Evolutionary conservation across 2,888 invertebrate species (phyloP).

Genomic region (Diaphora mendica): DNA sequence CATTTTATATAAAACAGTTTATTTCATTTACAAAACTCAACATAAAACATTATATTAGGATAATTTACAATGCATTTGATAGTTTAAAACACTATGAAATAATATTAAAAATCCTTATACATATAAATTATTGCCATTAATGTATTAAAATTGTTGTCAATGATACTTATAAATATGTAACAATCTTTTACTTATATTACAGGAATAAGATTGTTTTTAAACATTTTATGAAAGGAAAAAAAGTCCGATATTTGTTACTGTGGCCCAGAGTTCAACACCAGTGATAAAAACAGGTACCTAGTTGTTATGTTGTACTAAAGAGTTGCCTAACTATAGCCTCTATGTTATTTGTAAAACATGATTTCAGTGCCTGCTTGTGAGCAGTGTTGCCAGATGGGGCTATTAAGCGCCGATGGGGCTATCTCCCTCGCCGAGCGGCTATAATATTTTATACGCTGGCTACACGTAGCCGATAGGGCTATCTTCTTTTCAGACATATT

Average conservation of each 20-base stretch:
- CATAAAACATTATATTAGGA: conserved; percentile 22
- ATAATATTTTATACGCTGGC: no score
- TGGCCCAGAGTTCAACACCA: background rate
- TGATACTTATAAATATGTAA: conserved; percentile 9
- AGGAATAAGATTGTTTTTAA: background rate
- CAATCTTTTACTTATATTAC: background rate
- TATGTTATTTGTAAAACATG: background rate
- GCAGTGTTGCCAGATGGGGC: no score
- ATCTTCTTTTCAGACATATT: no score
- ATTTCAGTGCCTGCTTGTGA: background rate
- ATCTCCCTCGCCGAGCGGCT: no score
- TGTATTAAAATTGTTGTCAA: conserved; percentile 16
- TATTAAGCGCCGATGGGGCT: no score
- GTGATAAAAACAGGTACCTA: background rate
- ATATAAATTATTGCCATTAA: conserved; percentile 13
- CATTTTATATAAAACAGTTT: conserved; percentile 24
- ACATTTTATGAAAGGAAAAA: background rate
- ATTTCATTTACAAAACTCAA: conserved; percentile 46
- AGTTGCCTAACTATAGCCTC: background rate
- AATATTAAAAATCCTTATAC: conserved; percentile 15
- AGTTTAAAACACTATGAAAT: conserved; percentile 18
- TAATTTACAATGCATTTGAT: conserved; percentile 25
- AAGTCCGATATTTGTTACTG: background rate
- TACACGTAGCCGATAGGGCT: no score
- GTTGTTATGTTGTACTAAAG: background rate